Base-by-base conservation (phyloP, 2,797 vertebrate species). In the Acanthurus leucopareius region DNA sequence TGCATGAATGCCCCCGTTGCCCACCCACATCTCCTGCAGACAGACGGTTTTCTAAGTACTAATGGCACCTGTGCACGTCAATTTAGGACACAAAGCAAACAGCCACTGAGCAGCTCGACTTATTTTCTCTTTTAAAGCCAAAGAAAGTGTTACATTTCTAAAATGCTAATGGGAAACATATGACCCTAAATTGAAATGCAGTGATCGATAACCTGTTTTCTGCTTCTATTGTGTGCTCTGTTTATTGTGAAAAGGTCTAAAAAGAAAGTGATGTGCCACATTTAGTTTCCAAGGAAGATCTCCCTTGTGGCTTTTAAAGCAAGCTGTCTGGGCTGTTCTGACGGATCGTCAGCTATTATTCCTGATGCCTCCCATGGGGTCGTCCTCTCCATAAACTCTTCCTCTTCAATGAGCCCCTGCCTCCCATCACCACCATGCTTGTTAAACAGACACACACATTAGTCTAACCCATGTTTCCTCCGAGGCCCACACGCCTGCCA, bases 381-480 rank as follows among this genome's bases (percentile, higher is more conserved):
- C 51, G 58, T 90, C 76, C 82, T 90, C 91, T 91, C 88, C 82
- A 90, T 92, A 92, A 93, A 93, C 83, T 90, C 86, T 86, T 81
- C 79, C 86, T 80, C 83, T 86, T 81, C 89, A 75, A 79, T 74
- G 80, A 81, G 83, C 75, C 84, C 70, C 77, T 65, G 86, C 86
- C 83, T 83, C 83, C 88, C 80, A 75, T 84, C 86, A 75, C 84
- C 83, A 83, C 88, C 80, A 84, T 86, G 90, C 92, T 92, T 94
- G 91, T 94, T 94, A 94, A 95, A 91, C 91, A 93, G 91, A 93
- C 90, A 79, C 91, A 88, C 79, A 88, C 88, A 92, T 94, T 93
- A 87, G 88, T 91, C 80, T 79, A 91, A 88, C 85, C 93, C 91
- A 86, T 91, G 90, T 92, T 91, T 87, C 91, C 94, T 91, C 86